phyloP scores from a whole-genome alignment of 2,888 invertebrate species.

The Tetropium fuscum region DNA sequence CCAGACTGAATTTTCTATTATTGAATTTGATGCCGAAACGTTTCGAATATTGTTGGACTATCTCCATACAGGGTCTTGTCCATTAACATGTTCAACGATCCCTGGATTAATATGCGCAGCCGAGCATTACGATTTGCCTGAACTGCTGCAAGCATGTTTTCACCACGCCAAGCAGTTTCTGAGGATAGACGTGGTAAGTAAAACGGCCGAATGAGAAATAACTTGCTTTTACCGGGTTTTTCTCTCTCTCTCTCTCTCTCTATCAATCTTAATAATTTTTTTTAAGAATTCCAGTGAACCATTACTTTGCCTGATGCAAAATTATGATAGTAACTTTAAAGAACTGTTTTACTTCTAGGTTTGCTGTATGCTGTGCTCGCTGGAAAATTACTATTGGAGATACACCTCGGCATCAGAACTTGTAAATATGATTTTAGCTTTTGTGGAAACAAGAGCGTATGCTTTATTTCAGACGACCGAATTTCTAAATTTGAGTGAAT shows the following conservation, averaged over 20 bases:
- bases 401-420: constrained; percentile 94
- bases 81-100: constrained; percentile 90
- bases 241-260: too few species aligned
- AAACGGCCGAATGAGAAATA: too few species aligned
- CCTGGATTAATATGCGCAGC: constrained; percentile 95
- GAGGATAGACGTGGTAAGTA: constrained; percentile 86
- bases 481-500: constrained; percentile 90
- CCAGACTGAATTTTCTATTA: constrained; percentile 95
- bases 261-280: too few species aligned
- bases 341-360: constrained; percentile 70
- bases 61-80: constrained; percentile 92
- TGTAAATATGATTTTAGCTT: constrained; percentile 94
- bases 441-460: constrained; percentile 88
- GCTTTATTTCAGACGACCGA: constrained; percentile 87
- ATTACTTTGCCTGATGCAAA: too few species aligned
- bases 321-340: too few species aligned
- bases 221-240: too few species aligned
- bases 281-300: too few species aligned
- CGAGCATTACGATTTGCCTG: constrained; percentile 94
- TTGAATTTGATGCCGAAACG: constrained; percentile 95
- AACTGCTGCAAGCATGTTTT: constrained; percentile 92
- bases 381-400: constrained; percentile 96
- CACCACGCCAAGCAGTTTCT: constrained; percentile 96
- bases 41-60: constrained; percentile 92
- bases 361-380: constrained; percentile 91